Evolutionary conservation across 2,113 vertebrate genomes (phyloP), one percentile per base, ranked within the genome.

Genomic region (Chunga burmeisteri): DNA sequence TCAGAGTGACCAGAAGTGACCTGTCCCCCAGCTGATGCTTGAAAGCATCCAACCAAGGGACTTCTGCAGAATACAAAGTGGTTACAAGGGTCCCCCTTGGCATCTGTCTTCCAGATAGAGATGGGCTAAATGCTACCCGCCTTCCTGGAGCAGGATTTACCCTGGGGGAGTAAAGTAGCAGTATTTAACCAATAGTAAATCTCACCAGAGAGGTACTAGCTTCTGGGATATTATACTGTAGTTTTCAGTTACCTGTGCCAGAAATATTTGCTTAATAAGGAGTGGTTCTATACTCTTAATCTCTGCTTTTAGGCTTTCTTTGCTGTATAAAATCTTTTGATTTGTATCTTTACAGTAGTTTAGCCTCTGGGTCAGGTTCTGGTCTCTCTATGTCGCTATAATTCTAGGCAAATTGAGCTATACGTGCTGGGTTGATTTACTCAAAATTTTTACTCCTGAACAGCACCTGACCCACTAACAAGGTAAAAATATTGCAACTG

Each of bases 401-500:
- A 61, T 59, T 88, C 74, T 23, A 42, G 72, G 34, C 40, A 95
- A 82, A 50, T 7, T 9, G 47, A 75, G 42, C 74, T 55, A 12
- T 26, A 30, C 15, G 13, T 3, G 16, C 55, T 42, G 49, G 49
- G 65, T n/a, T 36, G 46, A 53, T 38, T 67, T 16, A 68, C 40
- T 77, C 62, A 20, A 53, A 52, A 50, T 34, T 62, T 82, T 70
- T 46, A 23, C 58, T 67, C 72, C 75, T 38, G 40, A 80, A 46
- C 58, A 66, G 42, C 66, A 77, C 70, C 77, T 40, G 93, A 79
- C 61, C 83, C 62, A 34, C 84, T 66, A 73, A 80, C 32, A 80
- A 59, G 59, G 50, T 93, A 78, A 94, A 95, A 95, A 86, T 56
- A 84, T 12, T 75, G 46, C 71, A 91, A 85, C 70, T 88, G 52